Base-by-base conservation (phyloP, 2,797 vertebrate genomes). In the Phoebastria nigripes region DNA sequence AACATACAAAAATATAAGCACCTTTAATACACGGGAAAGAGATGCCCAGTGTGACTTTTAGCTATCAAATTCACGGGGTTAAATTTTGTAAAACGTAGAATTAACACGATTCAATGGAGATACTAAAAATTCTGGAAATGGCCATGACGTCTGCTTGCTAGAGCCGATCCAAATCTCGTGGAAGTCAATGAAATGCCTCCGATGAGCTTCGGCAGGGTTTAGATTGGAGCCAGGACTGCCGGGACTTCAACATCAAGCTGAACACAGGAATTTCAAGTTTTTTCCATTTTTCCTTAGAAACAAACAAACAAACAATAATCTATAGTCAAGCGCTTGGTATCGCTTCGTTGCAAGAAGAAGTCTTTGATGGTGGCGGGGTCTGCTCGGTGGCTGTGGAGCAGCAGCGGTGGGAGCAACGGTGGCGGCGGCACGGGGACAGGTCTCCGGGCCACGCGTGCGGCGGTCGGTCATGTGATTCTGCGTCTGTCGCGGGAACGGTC, bases 1-100 rank as follows among this genome's bases (percentile, higher is more conserved):
- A 99, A 99, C 98, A 98, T 98, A 99, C 98, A 98, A 98, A 99
- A 99, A 99, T 92, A 97, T 94, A 98, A 98, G 98, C 98, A 98
- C 99, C 99, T 99, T 98, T 98, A 95, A 98, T 98, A 98, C 98
- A 97, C 4, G 96, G 98, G 98, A 98, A 98, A 98, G 96, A 97
- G 99, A 98, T 98, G 96, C 97, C 99, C 97, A 96, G 95, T 95
- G 98, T 96, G 97, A 97, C 92, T 83, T 95, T 79, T 52, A 77
- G 90, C 92, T 63, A 52, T 55, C 66, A 6, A 72, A 87, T 90
- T 95, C 74, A 77, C 4, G 25, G 42, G 70, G 80, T 33, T 55
- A 41, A 35, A 62, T 94, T 94, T 92, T 78, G 63, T 42, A 8
- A 49, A 63, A 77, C 0, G 1, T 0, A 29, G 42, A n/a, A 63